Evolutionary conservation across 2,113 vertebrate species (phyloP).

Genomic region (Mungos mungo): DNA sequence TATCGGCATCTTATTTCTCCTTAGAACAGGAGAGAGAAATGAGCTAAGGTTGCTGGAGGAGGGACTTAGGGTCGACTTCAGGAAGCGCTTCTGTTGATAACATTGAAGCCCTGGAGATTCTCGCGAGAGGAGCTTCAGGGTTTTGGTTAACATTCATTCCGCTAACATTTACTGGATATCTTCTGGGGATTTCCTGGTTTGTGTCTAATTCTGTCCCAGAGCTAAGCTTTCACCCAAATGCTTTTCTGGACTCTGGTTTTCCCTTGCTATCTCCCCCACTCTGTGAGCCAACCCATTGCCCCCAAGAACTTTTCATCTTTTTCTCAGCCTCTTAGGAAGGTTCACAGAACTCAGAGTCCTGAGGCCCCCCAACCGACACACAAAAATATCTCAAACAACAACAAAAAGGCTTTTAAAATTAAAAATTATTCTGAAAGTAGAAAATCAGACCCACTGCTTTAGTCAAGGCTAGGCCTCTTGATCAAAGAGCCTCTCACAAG

Average conservation of each 20-base stretch:
- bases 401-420: not conserved
- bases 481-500: not conserved
- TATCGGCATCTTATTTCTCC: not conserved
- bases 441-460: not conserved
- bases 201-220: not conserved
- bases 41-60: not conserved
- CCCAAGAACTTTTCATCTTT: not conserved
- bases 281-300: no score
- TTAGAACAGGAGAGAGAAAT: not conserved
- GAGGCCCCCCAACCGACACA: not conserved
- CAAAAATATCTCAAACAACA: not conserved
- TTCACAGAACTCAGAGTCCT: not conserved
- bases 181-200: not conserved
- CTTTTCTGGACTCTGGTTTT: not conserved
- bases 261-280: not conserved
- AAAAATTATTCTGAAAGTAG: slow-evolving; percentile 9
- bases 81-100: not conserved
- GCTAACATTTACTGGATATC: not conserved
- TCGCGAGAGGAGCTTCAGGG: not conserved
- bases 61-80: not conserved
- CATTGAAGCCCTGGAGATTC: not conserved
- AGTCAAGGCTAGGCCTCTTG: not conserved
- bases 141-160: not conserved
- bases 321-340: not conserved
- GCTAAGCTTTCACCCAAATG: not conserved